phyloP scores from a whole-genome alignment of 2,888 invertebrate genomes.

The Brachypalpus laphriformis region DNA sequence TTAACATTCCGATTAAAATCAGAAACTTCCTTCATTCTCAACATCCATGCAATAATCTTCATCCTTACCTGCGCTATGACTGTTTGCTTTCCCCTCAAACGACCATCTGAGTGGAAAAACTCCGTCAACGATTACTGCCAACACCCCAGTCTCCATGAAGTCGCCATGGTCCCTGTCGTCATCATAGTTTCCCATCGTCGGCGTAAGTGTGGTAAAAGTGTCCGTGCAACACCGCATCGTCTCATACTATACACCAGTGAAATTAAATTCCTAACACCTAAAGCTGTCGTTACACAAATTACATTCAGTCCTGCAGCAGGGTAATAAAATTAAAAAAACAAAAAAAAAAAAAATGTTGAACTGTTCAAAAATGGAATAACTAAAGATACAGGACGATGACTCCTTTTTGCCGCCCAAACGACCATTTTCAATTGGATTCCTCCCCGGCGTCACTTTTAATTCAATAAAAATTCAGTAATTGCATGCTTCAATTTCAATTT shows the following conservation, averaged over 20 bases:
- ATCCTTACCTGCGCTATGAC: conserved; percentile 10
- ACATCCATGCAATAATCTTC: conserved; percentile 48
- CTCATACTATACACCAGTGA: conserved; percentile 31
- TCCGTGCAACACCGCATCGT: background rate
- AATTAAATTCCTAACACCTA: conserved; percentile 70
- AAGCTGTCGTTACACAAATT: conserved; percentile 73
- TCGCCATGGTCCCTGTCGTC: conserved; percentile 28
- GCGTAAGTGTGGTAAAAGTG: conserved; percentile 14
- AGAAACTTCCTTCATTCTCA: conserved; percentile 29
- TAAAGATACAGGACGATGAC: conserved; percentile 22
- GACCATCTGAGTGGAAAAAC: conserved; percentile 24
- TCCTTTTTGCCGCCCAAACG: conserved; percentile 46
- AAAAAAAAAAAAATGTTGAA: conserved; percentile 48
- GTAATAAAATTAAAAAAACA: conserved; percentile 68
- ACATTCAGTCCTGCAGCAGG: conserved; percentile 58
- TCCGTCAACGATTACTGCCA: conserved; percentile 23
- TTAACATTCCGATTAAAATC: conserved; percentile 54
- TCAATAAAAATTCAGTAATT: conserved; percentile 75
- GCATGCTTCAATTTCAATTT: conserved; percentile 75
- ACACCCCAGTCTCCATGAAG: background rate
- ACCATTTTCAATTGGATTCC: conserved; percentile 73
- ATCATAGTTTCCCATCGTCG: conserved; percentile 48
- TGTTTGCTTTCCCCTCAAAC: conserved; percentile 47
- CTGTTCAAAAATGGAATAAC: conserved; percentile 36
- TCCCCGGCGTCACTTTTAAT: conserved; percentile 75